A percentile compares a stretch with the other conserved stretches of the same genome.
phyloP scores from a whole-genome alignment of 1,140 invertebrate species.

The Euwallacea fornicatus region DNA sequence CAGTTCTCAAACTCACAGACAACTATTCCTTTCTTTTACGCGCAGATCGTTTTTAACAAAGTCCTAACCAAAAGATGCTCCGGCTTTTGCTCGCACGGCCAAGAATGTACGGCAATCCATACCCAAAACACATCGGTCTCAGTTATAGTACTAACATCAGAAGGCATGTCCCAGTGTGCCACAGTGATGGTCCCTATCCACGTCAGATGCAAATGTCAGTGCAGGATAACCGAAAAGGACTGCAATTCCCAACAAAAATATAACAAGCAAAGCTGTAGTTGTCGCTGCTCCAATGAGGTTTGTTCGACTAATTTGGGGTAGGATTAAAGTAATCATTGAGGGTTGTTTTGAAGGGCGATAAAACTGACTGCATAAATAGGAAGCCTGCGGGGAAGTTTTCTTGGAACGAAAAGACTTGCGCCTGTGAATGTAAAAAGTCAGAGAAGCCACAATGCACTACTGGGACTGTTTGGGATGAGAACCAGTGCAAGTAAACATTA shows the following conservation, averaged over 20 bases:
- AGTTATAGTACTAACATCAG: conserved; percentile 32
- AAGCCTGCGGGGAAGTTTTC: background rate
- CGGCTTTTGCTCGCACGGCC: conserved; percentile 54
- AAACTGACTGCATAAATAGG: no score
- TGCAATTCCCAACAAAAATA: conserved; percentile 42
- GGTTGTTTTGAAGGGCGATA: no score
- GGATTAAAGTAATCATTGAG: no score
- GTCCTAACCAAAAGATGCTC: conserved; percentile 57
- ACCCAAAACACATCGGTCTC: conserved; percentile 34
- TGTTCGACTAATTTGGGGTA: no score
- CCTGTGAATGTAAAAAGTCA: conserved; percentile 42
- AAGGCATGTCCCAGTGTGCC: conserved; percentile 35
- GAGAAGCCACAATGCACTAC: conserved; percentile 37
- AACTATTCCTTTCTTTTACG: no score
- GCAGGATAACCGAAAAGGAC: conserved; percentile 29
- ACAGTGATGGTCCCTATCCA: conserved; percentile 41
- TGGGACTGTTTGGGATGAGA: conserved; percentile 39
- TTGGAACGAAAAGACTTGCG: conserved; percentile 44
- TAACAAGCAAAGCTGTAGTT: conserved; percentile 41
- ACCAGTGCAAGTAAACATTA: conserved; percentile 41
- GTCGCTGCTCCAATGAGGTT: conserved; percentile 42
- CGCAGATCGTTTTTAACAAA: conserved; percentile 55
- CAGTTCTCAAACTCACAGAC: no score
- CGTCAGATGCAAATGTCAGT: conserved; percentile 42
- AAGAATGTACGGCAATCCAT: conserved; percentile 36